Evolutionary conservation across 1,140 invertebrate genomes (phyloP), one percentile per base, ranked within the genome.

Genomic region (Phenacoccus solenopsis): DNA sequence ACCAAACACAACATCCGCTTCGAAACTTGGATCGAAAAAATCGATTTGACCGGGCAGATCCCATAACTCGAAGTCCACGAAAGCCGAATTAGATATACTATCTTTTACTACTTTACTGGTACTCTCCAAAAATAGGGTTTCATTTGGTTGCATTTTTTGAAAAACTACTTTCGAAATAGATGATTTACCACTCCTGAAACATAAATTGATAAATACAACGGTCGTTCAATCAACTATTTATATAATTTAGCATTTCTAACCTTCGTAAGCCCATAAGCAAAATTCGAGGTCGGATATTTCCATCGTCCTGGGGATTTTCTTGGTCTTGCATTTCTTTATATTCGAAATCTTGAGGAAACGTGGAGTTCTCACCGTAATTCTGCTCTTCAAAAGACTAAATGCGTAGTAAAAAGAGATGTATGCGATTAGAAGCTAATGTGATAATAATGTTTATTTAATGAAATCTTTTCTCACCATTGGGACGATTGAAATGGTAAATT

Each of bases 151-250:
- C 93, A 99, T 98, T 84, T 99, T 99, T 77, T 99, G 96, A 81
- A 99, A 99, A 13, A 99, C 97, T 9, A 99, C 98, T 84, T 99
- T 99, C 79, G 98, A 94, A 77, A 99, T 99, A 1, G 97, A 99
- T n/a, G 96, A 98, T 81, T 99, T 99, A 71, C 98, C 98, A 79
- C 96, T 98, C 78, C 96, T 96, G 76, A 72, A 83, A 81, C 73
- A 10, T 59, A 30, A 56, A 12, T 28, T 68, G 27, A 35, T 28
- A 27, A 24, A 49, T 10, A 30, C 28, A 38, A 28, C 4, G 25
- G 28, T 10, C 49, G 16, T 22, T 21, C 24, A n/a, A n/a, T 28
- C 9, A 35, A 24, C n/a, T 13, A 12, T n/a, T 20, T 38, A 28
- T n/a, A 69, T 10, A 20, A n/a, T n/a, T 16, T 28, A 71, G n/a